These are phyloP conservation scores for Pseudorhombus dupliciocellatus DNA, from an alignment of 2,113 vertebrate species.

Conservation along the genomic window DNA sequence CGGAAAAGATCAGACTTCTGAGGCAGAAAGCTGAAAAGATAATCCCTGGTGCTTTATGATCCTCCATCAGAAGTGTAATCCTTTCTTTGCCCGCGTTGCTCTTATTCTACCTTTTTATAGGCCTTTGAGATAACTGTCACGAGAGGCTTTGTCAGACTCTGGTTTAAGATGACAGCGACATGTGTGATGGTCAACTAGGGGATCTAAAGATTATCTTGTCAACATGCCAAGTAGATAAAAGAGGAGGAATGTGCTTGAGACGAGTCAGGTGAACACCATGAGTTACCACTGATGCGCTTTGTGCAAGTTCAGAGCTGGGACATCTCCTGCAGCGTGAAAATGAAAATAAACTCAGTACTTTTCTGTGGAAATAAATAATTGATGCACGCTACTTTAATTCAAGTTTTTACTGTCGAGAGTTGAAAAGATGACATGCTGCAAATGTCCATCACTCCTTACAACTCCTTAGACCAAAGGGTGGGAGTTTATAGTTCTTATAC, in stretches of 20 bases:
- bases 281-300: neutral
- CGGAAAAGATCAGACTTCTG: slow-evolving; percentile 28
- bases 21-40: slow-evolving; percentile 45
- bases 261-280: neutral
- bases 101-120: slow-evolving; percentile 22
- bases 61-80: slow-evolving; percentile 23
- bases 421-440: too few species aligned
- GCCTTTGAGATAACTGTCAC: slow-evolving; percentile 19
- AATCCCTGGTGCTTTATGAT: slow-evolving; percentile 47
- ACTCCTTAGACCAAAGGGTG: too few species aligned
- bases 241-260: neutral
- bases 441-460: too few species aligned
- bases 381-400: too few species aligned
- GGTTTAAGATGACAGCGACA: slow-evolving; percentile 12
- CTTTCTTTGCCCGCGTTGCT: slow-evolving; percentile 30
- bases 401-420: too few species aligned
- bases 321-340: neutral
- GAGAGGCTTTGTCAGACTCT: neutral
- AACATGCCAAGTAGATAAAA: slow-evolving; percentile 1
- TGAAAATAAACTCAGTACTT: neutral
- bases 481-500: too few species aligned
- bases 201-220: slow-evolving; percentile 5
- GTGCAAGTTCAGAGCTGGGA: neutral
- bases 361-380: too few species aligned
- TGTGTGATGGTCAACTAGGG: neutral